These are phyloP conservation scores for Lasioglossum marginatum DNA, from an alignment of 2,888 invertebrate genomes.

Conservation along the genomic window DNA sequence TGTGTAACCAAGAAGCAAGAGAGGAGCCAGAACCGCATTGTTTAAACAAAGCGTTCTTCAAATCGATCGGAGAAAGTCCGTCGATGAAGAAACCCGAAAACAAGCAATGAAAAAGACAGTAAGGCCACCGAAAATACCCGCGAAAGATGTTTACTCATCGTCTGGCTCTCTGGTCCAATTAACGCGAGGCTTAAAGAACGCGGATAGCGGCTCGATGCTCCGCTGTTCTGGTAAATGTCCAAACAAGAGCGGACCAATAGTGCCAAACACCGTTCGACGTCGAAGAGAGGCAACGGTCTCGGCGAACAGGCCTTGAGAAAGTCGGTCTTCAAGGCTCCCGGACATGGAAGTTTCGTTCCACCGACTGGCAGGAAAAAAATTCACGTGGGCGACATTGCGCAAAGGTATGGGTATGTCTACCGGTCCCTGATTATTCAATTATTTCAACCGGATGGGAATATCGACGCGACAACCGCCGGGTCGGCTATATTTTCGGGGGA, in stretches of 20 bases:
- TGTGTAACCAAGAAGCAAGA: not conserved
- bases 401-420: conserved; percentile 28
- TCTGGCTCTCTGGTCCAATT: conserved; percentile 12
- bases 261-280: conserved; percentile 29
- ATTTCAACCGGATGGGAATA: conserved; percentile 31
- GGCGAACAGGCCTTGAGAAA: conserved; percentile 53
- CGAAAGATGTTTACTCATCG: conserved; percentile 15
- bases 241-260: not conserved
- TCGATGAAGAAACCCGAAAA: not conserved
- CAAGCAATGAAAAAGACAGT: not conserved
- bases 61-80: not conserved
- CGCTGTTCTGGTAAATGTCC: conserved; percentile 39
- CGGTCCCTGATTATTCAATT: conserved; percentile 41
- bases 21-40: not conserved
- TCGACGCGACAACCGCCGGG: not conserved
- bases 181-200: not conserved
- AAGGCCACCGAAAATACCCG: conserved; percentile 8
- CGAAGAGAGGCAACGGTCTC: conserved; percentile 54
- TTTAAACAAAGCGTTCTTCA: not conserved
- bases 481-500: not conserved
- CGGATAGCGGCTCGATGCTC: not conserved
- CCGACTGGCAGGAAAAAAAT: conserved; percentile 40
- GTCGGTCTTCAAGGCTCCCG: conserved; percentile 37
- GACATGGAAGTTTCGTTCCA: conserved; percentile 25
- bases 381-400: conserved; percentile 64